Evolutionary conservation across 2,888 invertebrate genomes (phyloP).

Genomic region (Villa cingulata): DNA sequence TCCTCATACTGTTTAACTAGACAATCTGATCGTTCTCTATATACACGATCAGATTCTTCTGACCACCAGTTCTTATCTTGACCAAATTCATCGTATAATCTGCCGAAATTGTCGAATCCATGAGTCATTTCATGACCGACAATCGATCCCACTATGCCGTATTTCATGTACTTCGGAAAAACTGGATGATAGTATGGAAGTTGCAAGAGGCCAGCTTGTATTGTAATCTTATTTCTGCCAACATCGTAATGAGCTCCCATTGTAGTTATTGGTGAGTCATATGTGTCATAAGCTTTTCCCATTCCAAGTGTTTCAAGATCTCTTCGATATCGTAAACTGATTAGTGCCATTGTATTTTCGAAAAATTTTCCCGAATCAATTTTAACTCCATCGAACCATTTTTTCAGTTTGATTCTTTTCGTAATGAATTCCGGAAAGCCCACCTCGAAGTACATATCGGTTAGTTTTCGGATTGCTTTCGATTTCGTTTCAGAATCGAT

Average conservation of each 20-base stretch:
- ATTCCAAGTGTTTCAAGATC: not conserved
- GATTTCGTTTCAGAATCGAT: not conserved
- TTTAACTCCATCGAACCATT: not conserved
- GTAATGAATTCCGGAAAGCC: slow-evolving; percentile 1
- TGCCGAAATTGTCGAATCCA: slow-evolving; percentile 1
- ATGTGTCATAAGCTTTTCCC: not conserved
- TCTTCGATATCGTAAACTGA: not conserved
- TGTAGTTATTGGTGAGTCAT: not conserved
- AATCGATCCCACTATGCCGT: slow-evolving; percentile 1
- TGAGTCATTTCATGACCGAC: slow-evolving; percentile 1
- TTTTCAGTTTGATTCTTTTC: not conserved
- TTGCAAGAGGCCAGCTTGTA: slow-evolving; percentile 1
- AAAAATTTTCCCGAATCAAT: not conserved
- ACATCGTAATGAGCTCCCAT: not conserved
- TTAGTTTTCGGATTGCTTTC: not conserved
- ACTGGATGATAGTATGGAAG: not conserved
- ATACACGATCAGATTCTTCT: not conserved
- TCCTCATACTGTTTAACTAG: slow-evolving; percentile 1
- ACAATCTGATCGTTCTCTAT: not conserved
- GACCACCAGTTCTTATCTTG: not conserved
- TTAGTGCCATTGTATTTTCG: not conserved
- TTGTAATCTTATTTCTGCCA: not conserved
- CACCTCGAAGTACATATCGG: not conserved
- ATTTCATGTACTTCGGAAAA: slow-evolving; percentile 2
- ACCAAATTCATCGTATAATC: not conserved